These are phyloP conservation scores for Chymomyza amoena DNA, from an alignment of 2,888 invertebrate genomes.

Conservation along the genomic window DNA sequence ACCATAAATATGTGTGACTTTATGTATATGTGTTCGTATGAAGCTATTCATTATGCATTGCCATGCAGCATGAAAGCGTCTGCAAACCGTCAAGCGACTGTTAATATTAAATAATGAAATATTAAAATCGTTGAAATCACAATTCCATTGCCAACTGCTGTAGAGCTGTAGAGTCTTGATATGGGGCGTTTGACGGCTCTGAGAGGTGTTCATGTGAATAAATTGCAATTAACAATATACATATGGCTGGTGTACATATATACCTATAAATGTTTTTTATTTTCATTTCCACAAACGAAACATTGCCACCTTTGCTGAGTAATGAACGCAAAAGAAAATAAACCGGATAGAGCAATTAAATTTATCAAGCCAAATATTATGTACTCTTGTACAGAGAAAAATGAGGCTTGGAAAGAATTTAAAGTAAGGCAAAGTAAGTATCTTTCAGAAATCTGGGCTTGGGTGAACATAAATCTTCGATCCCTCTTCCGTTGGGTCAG, in stretches of 20 bases:
- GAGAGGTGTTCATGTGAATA: constrained; percentile 76
- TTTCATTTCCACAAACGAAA: constrained; percentile 66
- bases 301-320: constrained; percentile 21
- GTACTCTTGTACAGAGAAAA: background rate
- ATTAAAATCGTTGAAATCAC: constrained; percentile 65
- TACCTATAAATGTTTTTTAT: constrained; percentile 34
- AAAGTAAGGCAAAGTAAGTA: too few relatives aligned
- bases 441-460: too few relatives aligned
- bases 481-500: too few relatives aligned
- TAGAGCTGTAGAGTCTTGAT: background rate
- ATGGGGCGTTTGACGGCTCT: background rate
- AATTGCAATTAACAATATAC: constrained; percentile 75
- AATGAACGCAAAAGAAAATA: background rate
- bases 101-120: constrained; percentile 67
- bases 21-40: constrained; percentile 22
- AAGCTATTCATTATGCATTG: constrained; percentile 56
- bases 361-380: background rate
- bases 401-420: too few relatives aligned
- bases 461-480: too few relatives aligned
- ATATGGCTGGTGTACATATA: background rate
- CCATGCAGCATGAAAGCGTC: background rate
- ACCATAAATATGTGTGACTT: background rate
- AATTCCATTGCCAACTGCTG: constrained; percentile 17
- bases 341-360: background rate
- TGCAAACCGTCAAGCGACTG: constrained; percentile 1